These are phyloP conservation scores for Characodon lateralis DNA, from an alignment of 2,797 vertebrate species.

Conservation along the genomic window DNA sequence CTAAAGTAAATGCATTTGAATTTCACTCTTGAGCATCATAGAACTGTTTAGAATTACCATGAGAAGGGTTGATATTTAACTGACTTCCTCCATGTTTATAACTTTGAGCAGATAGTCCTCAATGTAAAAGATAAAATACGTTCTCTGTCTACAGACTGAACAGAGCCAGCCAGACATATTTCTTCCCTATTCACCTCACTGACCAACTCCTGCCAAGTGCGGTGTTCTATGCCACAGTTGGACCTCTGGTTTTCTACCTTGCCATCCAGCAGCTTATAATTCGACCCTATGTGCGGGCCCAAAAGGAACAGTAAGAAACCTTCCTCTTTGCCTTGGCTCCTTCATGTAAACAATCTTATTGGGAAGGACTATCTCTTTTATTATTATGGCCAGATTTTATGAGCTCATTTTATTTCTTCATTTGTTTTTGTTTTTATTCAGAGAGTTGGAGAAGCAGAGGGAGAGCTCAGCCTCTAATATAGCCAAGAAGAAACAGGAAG, in stretches of 20 bases:
- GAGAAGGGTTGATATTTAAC: background rate
- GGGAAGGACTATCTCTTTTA: slow-evolving; percentile 22
- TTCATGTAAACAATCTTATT: slow-evolving; percentile 44
- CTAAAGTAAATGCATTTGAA: background rate
- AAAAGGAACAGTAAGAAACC: slow-evolving; percentile 91
- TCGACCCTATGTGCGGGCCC: slow-evolving; percentile 91
- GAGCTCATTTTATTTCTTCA: slow-evolving; percentile 54
- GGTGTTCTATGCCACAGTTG: slow-evolving; percentile 95
- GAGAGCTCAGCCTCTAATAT: slow-evolving; percentile 90
- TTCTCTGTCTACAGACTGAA: slow-evolving; percentile 84
- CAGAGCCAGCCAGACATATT: slow-evolving; percentile 97
- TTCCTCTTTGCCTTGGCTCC: slow-evolving; percentile 26
- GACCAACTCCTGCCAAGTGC: slow-evolving; percentile 97
- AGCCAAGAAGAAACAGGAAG: slow-evolving; percentile 94
- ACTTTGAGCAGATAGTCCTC: background rate
- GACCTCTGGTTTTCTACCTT: slow-evolving; percentile 93
- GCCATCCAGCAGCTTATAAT: slow-evolving; percentile 94
- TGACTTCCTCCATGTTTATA: slow-evolving; percentile 1
- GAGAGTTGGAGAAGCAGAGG: slow-evolving; percentile 94
- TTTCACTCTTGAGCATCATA: background rate
- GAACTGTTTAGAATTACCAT: background rate
- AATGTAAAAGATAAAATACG: slow-evolving; percentile 11
- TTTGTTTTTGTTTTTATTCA: slow-evolving; percentile 64
- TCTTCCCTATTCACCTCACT: slow-evolving; percentile 96
- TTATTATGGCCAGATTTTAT: slow-evolving; percentile 52